Percentiles rank a stretch among this genome's conserved stretches.
Evolutionary conservation across 1,140 invertebrate species (phyloP).

Genomic region (Scaptomyza montana): DNA sequence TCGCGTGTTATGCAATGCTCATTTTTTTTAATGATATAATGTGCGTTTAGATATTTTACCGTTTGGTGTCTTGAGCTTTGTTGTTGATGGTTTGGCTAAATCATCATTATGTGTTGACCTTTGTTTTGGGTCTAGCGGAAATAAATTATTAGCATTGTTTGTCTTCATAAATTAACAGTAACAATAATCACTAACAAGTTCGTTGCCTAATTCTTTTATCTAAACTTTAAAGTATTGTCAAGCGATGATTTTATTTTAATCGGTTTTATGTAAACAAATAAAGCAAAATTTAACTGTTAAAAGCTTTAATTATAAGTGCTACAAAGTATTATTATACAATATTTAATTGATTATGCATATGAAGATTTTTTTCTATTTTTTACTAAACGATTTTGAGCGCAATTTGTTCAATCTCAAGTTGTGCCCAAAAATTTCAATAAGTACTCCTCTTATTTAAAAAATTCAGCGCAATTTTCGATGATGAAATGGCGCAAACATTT

Average conservation of each 20-base stretch:
- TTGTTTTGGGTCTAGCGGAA: conserved; percentile 58
- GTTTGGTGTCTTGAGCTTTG: conserved; percentile 5
- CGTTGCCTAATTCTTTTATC: conserved; percentile 64
- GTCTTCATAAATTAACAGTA: conserved; percentile 15
- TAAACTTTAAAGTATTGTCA: no score
- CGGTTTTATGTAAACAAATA: no score
- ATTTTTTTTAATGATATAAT: conserved; percentile 69
- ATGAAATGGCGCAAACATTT: conserved; percentile 73
- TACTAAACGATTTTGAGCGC: conserved; percentile 25
- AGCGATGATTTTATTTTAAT: conserved; percentile 4
- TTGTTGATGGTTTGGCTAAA: conserved; percentile 28
- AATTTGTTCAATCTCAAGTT: conserved; percentile 16
- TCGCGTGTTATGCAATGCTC: conserved; percentile 60
- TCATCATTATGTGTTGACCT: conserved; percentile 51
- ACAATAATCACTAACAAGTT: conserved; percentile 43
- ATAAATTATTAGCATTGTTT: conserved; percentile 53
- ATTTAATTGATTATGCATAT: background rate
- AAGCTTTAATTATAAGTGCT: background rate
- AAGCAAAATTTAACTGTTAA: no score
- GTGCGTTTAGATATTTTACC: conserved; percentile 14
- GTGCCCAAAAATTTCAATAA: conserved; percentile 31
- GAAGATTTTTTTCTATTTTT: conserved; percentile 26
- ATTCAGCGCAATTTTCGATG: conserved; percentile 65
- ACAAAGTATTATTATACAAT: background rate
- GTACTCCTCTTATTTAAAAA: conserved; percentile 45